These are phyloP conservation scores for Chloebia gouldiae DNA, from an alignment of 2,113 vertebrate species.

Conservation along the genomic window DNA sequence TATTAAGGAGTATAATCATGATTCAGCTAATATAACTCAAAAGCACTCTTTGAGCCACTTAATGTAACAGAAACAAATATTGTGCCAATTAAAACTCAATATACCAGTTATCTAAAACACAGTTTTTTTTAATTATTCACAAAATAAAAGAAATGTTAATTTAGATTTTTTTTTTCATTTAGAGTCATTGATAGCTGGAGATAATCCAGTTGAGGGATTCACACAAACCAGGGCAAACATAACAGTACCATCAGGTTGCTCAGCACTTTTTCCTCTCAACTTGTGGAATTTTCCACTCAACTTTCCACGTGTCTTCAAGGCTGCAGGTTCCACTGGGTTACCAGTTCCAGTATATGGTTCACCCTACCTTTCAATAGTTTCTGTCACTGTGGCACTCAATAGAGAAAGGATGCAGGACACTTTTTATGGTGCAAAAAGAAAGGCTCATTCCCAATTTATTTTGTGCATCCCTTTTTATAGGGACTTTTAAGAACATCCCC, in stretches of 20 bases:
- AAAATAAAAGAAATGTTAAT: not conserved
- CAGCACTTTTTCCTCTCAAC: not conserved
- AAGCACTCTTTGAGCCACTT: not conserved
- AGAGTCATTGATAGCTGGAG: not conserved
- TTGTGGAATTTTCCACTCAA: not conserved
- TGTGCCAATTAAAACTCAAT: not conserved
- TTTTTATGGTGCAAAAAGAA: too few species aligned
- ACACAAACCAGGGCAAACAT: not conserved
- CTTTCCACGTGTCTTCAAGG: not conserved
- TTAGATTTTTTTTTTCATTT: not conserved
- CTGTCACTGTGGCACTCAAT: too few species aligned
- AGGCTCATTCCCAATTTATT: too few species aligned
- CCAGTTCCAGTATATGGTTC: not conserved
- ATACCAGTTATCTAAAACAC: not conserved
- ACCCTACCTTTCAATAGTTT: not conserved
- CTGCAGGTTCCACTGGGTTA: not conserved
- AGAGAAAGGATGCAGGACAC: too few species aligned
- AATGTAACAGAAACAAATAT: not conserved
- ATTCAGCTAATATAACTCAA: not conserved
- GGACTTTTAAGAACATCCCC: too few species aligned
- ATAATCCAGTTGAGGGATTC: not conserved
- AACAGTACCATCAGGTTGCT: not conserved
- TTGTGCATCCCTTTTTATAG: too few species aligned
- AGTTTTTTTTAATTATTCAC: not conserved
- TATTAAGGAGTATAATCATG: too few species aligned